phyloP scores from a whole-genome alignment of 2,113 vertebrate species.

The Pedetes capensis region DNA sequence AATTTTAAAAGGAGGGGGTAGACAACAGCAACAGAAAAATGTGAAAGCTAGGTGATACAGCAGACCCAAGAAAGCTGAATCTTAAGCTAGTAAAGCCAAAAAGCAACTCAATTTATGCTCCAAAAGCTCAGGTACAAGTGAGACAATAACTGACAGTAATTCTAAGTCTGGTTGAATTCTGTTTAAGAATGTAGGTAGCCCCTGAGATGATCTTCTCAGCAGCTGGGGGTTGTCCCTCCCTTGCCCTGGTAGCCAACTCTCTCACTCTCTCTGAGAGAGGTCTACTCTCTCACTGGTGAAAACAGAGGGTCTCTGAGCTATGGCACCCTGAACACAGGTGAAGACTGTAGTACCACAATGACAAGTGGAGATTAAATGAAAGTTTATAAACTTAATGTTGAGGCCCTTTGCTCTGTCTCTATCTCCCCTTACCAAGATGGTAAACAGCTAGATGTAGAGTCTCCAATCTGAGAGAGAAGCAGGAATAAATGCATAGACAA shows the following conservation, averaged over 20 bases:
- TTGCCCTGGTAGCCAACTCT: not conserved
- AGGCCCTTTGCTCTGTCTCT: not conserved
- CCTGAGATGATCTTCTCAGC: not conserved
- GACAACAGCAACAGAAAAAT: not conserved
- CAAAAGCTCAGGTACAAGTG: not conserved
- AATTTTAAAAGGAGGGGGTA: not conserved
- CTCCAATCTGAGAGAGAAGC: not conserved
- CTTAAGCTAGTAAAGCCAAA: not conserved
- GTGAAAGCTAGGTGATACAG: not conserved
- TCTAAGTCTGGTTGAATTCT: not conserved
- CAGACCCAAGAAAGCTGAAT: too few species aligned
- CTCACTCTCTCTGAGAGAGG: too few species aligned
- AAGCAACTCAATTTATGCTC: not conserved
- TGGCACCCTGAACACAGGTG: not conserved
- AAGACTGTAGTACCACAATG: not conserved
- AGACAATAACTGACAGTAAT: too few species aligned
- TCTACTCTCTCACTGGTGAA: not conserved
- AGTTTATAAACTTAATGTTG: not conserved
- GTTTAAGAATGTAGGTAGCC: not conserved
- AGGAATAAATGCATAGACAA: not conserved
- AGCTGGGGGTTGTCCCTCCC: not conserved
- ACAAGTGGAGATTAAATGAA: not conserved
- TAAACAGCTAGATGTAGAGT: not conserved
- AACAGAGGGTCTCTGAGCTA: not conserved
- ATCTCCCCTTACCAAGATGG: not conserved